These are phyloP conservation scores for Gouania willdenowi DNA, from an alignment of 2,797 vertebrate species.

Conservation along the genomic window DNA sequence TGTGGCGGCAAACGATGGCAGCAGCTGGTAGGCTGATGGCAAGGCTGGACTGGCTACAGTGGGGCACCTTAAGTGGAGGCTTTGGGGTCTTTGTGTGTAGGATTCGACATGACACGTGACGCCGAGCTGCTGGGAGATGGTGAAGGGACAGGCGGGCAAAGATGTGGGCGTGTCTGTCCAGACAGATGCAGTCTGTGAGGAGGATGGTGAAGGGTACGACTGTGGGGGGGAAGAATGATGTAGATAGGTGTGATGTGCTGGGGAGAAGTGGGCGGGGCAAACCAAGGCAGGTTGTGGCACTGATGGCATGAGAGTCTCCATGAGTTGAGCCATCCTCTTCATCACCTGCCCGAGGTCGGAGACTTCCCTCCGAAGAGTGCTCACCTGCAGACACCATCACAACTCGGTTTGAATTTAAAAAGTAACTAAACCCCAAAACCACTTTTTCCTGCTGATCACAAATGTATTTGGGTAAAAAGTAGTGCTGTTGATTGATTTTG, in stretches of 20 bases:
- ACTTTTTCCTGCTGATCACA: too few species aligned
- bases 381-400: conserved; percentile 59
- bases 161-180: conserved; percentile 51
- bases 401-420: too few species aligned
- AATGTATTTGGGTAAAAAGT: too few species aligned
- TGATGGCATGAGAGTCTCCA: conserved; percentile 64
- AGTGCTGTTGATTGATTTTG: too few species aligned
- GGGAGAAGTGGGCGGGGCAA: conserved; percentile 53
- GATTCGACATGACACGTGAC: conserved; percentile 24
- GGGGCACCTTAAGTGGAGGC: conserved; percentile 40
- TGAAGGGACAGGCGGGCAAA: conserved; percentile 40
- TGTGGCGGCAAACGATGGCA: conserved; percentile 5
- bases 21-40: conserved; percentile 16
- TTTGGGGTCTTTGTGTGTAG: conserved; percentile 39
- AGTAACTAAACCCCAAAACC: too few species aligned
- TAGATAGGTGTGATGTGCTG: conserved; percentile 42
- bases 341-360: conserved; percentile 71
- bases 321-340: conserved; percentile 69
- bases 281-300: conserved; percentile 38
- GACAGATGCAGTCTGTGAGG: conserved; percentile 39
- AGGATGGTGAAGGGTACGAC: conserved; percentile 23
- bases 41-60: conserved; percentile 13
- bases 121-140: conserved; percentile 32
- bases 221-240: conserved; percentile 26
- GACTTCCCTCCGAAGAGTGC: conserved; percentile 69